Base-by-base conservation (phyloP, 2,888 invertebrate genomes). In the Acronicta alni region DNA sequence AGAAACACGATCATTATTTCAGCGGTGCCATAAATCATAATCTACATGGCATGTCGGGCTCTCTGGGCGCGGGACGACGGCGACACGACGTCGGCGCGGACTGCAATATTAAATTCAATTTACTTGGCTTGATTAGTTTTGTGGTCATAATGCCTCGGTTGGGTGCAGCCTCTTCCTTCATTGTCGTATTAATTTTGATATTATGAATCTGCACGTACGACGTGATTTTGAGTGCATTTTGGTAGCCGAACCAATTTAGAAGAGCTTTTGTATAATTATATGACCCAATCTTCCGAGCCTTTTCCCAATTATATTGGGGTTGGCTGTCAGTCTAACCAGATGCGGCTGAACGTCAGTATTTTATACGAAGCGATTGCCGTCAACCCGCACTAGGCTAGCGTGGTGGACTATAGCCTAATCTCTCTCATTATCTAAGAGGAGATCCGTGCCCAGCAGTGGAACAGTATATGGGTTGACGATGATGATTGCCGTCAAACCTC, bases 51-150 rank as follows among this genome's bases (percentile, higher is more conserved):
- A 63, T 73, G 76, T 80, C 75, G 72, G 59, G 53, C 51, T 54
- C 79, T 54, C 66, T 57, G 79, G 72, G 56, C 67, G 67, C 60
- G 67, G 60, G 68, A 35, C 75, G 67, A 37, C 52, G 43, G 4
- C 57, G 59, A 62, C 42, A 47, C 60, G 57, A 38, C 45, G 51
- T n/a, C 53, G 46, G 57, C 48, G 60, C 74, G 82, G 81, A 69
- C 86, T 77, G 87, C 88, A 89, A 90, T 89, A 90, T 91, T 89
- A 89, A 89, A 90, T 90, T 89, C 89, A 91, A 90, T 91, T 91
- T 88, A 89, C 85, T 83, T 80, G 83, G 79, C 86, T 89, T 89
- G 89, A 91, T 91, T 91, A 90, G 88, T 88, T 90, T 84, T 80
- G 83, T 79, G 82, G 79, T 72, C 80, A 85, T 87, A 88, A 89